A percentile compares a stretch with the other conserved stretches of the same genome.
These are phyloP conservation scores for Catocala sponsa DNA, from an alignment of 2,888 invertebrate species.

Conservation along the genomic window DNA sequence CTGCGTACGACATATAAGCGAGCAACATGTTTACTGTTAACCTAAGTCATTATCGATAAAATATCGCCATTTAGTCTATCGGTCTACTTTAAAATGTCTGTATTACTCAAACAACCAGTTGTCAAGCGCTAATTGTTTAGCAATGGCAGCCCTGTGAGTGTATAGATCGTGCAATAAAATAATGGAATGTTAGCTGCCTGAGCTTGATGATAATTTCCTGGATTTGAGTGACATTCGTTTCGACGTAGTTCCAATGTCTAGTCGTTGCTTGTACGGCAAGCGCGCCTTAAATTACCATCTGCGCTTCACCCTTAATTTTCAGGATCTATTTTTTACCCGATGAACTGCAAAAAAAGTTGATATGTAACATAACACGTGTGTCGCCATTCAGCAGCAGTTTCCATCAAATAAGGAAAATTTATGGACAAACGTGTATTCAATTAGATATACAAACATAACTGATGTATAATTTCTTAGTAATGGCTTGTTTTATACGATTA, in stretches of 20 bases:
- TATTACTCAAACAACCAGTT: conserved; percentile 9
- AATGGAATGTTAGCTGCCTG: conserved; percentile 56
- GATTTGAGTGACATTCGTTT: conserved; percentile 41
- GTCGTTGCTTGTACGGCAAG: conserved; percentile 40
- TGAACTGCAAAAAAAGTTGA: conserved; percentile 68
- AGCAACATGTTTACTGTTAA: too few species aligned
- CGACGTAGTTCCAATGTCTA: conserved; percentile 36
- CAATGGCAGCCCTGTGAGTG: conserved; percentile 8
- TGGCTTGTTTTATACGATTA: too few species aligned
- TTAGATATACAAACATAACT: too few species aligned
- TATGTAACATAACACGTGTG: background rate
- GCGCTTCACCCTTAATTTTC: conserved; percentile 70
- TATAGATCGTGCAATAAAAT: conserved; percentile 18
- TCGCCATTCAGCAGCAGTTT: too few species aligned
- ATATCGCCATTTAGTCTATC: background rate
- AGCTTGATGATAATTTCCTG: conserved; percentile 52
- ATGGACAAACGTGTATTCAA: too few species aligned
- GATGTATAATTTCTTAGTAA: too few species aligned
- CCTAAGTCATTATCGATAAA: too few species aligned
- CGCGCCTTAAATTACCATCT: conserved; percentile 50
- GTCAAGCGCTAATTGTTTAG: conserved; percentile 11
- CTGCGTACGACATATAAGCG: too few species aligned
- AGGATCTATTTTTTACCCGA: conserved; percentile 81
- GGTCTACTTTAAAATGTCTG: background rate
- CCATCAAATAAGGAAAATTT: too few species aligned